These are phyloP conservation scores for Sthenelais limicola DNA, from an alignment of 2,888 invertebrate genomes.

Conservation along the genomic window DNA sequence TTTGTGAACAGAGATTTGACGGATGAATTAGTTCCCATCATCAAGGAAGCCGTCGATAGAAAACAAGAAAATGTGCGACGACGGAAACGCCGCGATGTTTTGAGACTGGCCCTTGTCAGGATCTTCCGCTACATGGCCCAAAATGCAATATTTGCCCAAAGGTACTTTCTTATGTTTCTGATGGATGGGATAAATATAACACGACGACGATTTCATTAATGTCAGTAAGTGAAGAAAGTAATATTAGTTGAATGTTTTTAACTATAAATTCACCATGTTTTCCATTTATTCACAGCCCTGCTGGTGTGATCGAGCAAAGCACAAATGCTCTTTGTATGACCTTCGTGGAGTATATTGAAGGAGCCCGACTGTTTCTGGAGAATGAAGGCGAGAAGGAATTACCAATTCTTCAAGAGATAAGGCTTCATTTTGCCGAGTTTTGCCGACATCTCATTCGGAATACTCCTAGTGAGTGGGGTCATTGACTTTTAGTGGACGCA, in stretches of 20 bases:
- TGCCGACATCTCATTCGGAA: slow-evolving; percentile 93
- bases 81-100: slow-evolving; percentile 89
- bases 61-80: slow-evolving; percentile 98
- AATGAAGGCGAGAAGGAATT: slow-evolving; percentile 94
- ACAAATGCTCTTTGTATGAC: slow-evolving; percentile 88
- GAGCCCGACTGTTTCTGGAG: slow-evolving; percentile 91
- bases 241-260: not conserved
- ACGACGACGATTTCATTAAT: not conserved
- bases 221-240: not conserved
- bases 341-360: slow-evolving; percentile 94
- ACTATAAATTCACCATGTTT: not conserved
- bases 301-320: slow-evolving; percentile 87
- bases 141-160: slow-evolving; percentile 69
- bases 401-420: slow-evolving; percentile 86
- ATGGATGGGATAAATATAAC: too few relatives aligned
- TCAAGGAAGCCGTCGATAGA: slow-evolving; percentile 95
- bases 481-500: not conserved
- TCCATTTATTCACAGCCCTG: slow-evolving; percentile 74
- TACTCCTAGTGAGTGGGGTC: slow-evolving; percentile 81
- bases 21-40: slow-evolving; percentile 92
- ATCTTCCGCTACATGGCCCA: slow-evolving; percentile 93
- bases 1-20: slow-evolving; percentile 88
- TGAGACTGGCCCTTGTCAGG: slow-evolving; percentile 91
- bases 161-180: too few relatives aligned
- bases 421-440: slow-evolving; percentile 94